Conservation (phyloP, 1,140 invertebrate genomes). For the Zaprionus kolodkinae region DNA sequence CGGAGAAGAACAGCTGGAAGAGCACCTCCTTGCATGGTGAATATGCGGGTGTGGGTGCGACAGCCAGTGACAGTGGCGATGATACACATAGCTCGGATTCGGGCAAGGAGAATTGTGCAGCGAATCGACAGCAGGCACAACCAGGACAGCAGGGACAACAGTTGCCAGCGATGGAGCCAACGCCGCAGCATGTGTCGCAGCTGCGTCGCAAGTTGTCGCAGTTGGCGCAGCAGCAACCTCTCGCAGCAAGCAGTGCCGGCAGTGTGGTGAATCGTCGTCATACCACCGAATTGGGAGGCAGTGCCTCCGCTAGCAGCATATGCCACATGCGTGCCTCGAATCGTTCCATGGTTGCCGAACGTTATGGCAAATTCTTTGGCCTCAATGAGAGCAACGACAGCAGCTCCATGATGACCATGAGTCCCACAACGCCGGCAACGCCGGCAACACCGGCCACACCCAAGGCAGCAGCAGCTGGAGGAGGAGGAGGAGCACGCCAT, state of each 20-base stretch:
- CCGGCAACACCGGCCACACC: conserved; percentile 17
- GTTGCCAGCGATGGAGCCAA: conserved; percentile 1
- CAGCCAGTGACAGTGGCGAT: conserved; percentile 54
- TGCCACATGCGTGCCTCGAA: not conserved
- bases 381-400: conserved; percentile 31
- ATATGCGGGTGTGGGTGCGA: conserved; percentile 6
- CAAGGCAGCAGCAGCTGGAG: conserved; percentile 8
- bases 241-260: not conserved
- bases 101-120: conserved; percentile 77
- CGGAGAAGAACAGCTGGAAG: conserved; percentile 1
- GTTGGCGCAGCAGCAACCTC: conserved; percentile 26
- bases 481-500: not conserved
- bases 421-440: conserved; percentile 7
- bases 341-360: conserved; percentile 62
- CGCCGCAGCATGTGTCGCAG: conserved; percentile 51
- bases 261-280: conserved; percentile 54
- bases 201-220: conserved; percentile 64
- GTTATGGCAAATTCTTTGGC: conserved; percentile 77
- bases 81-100: conserved; percentile 63
- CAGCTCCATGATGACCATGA: conserved; percentile 1
- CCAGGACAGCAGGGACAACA: conserved; percentile 15
- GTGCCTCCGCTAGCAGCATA: not conserved
- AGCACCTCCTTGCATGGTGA: not conserved
- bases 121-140: conserved; percentile 49
- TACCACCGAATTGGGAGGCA: conserved; percentile 48